Evolutionary conservation across 2,113 vertebrate genomes (phyloP).

Genomic region (Brachypteracias leptosomus): DNA sequence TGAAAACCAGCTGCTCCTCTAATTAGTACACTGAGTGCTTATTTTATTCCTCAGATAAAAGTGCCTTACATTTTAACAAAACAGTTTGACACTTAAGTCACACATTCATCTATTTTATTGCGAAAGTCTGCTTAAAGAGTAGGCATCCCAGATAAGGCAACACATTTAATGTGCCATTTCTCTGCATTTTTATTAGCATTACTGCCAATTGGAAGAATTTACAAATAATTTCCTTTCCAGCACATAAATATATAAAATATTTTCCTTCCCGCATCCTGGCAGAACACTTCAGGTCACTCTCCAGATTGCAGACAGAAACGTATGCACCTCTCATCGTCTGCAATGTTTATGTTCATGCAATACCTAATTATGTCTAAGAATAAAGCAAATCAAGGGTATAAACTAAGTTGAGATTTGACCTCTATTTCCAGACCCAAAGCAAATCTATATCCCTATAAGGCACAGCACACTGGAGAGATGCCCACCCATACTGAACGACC

Average conservation of each 20-base stretch:
- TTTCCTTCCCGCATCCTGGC: neutral
- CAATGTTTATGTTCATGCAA: neutral
- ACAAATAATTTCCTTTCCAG: slow-evolving; percentile 16
- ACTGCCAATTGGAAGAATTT: slow-evolving; percentile 24
- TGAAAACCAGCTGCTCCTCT: slow-evolving; percentile 52
- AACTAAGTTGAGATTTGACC: neutral
- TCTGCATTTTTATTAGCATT: neutral
- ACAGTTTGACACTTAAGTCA: slow-evolving; percentile 47
- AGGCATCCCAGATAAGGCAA: neutral
- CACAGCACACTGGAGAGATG: neutral
- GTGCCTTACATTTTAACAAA: neutral
- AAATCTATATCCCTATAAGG: neutral
- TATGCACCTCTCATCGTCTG: neutral
- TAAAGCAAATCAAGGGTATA: neutral
- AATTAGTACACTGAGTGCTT: slow-evolving; percentile 46
- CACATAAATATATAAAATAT: neutral
- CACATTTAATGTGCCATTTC: slow-evolving; percentile 37
- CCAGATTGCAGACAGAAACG: neutral
- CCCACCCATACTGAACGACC: neutral
- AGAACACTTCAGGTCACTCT: neutral
- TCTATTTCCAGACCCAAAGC: neutral
- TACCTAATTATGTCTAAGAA: neutral
- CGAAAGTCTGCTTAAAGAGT: neutral
- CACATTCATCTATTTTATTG: slow-evolving; percentile 42
- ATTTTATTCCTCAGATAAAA: slow-evolving; percentile 49